These are phyloP conservation scores for Ariopsis seemanni DNA, from an alignment of 2,113 vertebrate species.

Conservation along the genomic window DNA sequence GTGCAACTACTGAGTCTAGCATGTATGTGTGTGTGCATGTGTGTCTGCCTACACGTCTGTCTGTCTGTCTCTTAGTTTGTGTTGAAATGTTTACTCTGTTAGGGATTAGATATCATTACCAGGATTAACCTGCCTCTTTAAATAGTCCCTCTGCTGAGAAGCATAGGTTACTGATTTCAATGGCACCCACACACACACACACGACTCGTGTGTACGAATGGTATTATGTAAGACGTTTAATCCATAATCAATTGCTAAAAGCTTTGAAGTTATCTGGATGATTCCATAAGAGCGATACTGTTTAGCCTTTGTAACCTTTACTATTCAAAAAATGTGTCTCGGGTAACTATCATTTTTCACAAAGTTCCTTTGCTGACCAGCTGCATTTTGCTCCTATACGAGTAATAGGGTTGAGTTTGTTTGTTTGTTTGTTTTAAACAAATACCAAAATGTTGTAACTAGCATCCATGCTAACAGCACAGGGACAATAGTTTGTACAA, in stretches of 20 bases:
- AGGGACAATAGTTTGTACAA: no score
- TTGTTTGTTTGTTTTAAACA: background rate
- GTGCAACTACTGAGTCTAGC: slow-evolving; percentile 50
- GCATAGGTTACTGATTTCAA: slow-evolving; percentile 29
- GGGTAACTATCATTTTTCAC: no score
- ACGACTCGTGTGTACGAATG: background rate
- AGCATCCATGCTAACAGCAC: no score
- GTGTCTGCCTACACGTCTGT: background rate
- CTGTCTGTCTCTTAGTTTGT: slow-evolving; percentile 38
- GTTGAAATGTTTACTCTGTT: slow-evolving; percentile 72
- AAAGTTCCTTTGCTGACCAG: no score
- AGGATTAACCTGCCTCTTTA: slow-evolving; percentile 70
- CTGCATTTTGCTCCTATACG: no score
- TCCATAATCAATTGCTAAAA: background rate
- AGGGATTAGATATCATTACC: slow-evolving; percentile 72
- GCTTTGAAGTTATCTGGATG: background rate
- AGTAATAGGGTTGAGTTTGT: no score
- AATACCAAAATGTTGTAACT: background rate
- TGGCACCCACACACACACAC: slow-evolving; percentile 10
- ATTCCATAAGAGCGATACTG: background rate
- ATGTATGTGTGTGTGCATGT: slow-evolving; percentile 49
- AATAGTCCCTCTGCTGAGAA: slow-evolving; percentile 56
- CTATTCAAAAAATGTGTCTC: no score
- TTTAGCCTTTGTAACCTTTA: background rate
- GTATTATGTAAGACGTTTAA: background rate